These are phyloP conservation scores for Heliothis subflexa DNA, from an alignment of 1,140 invertebrate genomes.

Conservation along the genomic window DNA sequence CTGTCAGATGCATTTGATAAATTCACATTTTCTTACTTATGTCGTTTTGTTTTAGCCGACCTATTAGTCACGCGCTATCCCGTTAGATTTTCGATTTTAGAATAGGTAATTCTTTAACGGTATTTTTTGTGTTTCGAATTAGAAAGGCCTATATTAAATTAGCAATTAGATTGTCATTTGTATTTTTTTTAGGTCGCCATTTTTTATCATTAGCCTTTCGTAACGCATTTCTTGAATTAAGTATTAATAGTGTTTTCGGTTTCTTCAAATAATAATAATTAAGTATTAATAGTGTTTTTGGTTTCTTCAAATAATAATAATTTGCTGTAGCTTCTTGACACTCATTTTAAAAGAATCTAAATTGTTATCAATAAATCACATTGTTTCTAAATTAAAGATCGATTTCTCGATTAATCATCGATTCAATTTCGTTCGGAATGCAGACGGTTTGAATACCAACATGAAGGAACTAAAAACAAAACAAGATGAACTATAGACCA, in stretches of 20 bases:
- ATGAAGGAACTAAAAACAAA: neutral
- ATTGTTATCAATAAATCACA: conserved; percentile 39
- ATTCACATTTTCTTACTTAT: conserved; percentile 60
- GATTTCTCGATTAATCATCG: conserved; percentile 39
- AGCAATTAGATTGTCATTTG: conserved; percentile 36
- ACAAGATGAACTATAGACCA: conserved; percentile 16
- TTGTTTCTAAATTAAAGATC: conserved; percentile 19
- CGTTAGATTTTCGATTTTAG: conserved; percentile 59
- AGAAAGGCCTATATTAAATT: conserved; percentile 33
- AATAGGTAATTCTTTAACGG: conserved; percentile 51
- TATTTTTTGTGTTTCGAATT: conserved; percentile 32
- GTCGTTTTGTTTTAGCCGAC: conserved; percentile 71
- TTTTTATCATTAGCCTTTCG: conserved; percentile 31
- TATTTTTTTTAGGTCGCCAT: conserved; percentile 20
- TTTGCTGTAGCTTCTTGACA: no score
- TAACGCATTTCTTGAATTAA: conserved; percentile 22
- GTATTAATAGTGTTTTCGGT: neutral
- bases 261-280: no score
- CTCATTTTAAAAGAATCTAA: neutral
- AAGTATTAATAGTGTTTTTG: neutral
- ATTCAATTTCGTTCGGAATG: conserved; percentile 40
- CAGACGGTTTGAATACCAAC: conserved; percentile 20
- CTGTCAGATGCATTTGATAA: conserved; percentile 70
- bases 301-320: no score
- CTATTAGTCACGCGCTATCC: conserved; percentile 64